Evolutionary conservation across 2,888 invertebrate species (phyloP), one percentile per base, ranked within the genome.

Genomic region (Charanyca ferruginea): DNA sequence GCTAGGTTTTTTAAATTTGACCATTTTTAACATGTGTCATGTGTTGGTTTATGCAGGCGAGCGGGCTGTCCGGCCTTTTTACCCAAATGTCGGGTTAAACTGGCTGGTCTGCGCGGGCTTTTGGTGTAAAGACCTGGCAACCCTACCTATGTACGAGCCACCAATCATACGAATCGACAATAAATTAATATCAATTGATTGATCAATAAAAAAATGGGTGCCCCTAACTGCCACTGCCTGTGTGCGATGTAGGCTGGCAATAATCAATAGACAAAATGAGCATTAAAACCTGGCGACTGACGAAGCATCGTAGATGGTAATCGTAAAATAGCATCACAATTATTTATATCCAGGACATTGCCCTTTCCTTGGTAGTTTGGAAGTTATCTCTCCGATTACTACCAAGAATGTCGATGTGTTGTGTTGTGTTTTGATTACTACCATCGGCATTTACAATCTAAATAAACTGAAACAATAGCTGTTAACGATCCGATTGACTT

Each of bases 391-490:
- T 41, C 7, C 6, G 38, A 41, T 49, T 42, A 3, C 28, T 16
- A 25, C 41, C n/a, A 58, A 35, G 41, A 59, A 48, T 59, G 28
- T 4, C 18, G 25, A 16, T 7, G n/a, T n/a, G n/a, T n/a, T n/a
- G n/a, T n/a, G n/a, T n/a, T n/a, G 3, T 42, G 20, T 70, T 42
- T 41, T 48, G 41, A 66, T 59, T 25, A 42, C 48, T 59, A 25
- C 22, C 51, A 48, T 58, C 42, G 22, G 48, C n/a, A 70, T 76
- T 54, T 41, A n/a, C 35, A 54, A 54, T 73, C 35, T 63, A 73
- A 76, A 73, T 54, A 62, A 55, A 9, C 35, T 42, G 13, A 58
- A 73, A 76, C 53, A 69, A 61, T 57, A 59, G 47, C 55, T 61
- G 60, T 74, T 74, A 42, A 49, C 57, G 73, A 61, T 58, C 60